Conservation (phyloP, 2,797 vertebrate species). For the Capromys pilorides region DNA sequence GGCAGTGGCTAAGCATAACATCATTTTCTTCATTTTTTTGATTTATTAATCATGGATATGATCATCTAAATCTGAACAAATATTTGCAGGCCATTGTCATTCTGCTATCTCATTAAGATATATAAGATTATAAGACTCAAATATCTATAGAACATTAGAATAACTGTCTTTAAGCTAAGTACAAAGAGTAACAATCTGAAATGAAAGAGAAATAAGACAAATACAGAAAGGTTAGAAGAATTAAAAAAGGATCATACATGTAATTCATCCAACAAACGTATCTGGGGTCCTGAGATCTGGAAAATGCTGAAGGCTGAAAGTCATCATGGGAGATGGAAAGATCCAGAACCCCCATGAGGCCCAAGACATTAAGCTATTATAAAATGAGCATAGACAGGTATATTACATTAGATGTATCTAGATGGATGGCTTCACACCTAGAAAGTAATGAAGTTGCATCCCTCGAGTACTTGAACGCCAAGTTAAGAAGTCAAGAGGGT, state of each 20-base stretch:
- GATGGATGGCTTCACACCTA: background rate
- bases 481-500: background rate
- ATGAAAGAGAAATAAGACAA: slow-evolving; percentile 59
- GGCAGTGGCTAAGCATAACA: background rate
- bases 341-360: background rate
- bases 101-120: background rate
- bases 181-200: slow-evolving; percentile 45
- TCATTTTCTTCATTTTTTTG: background rate
- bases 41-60: background rate
- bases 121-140: background rate
- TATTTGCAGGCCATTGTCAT: background rate
- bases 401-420: background rate
- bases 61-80: background rate
- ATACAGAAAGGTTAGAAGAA: slow-evolving; percentile 40
- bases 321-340: background rate
- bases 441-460: background rate
- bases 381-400: background rate
- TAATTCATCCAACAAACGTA: background rate
- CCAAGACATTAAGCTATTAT: background rate
- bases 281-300: background rate
- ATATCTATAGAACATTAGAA: background rate
- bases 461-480: background rate
- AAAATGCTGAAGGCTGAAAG: background rate
- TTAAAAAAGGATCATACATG: too few relatives aligned
- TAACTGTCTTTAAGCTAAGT: slow-evolving; percentile 61